Conservation (phyloP, 2,888 invertebrate genomes). For the Stenodema calcarata region DNA sequence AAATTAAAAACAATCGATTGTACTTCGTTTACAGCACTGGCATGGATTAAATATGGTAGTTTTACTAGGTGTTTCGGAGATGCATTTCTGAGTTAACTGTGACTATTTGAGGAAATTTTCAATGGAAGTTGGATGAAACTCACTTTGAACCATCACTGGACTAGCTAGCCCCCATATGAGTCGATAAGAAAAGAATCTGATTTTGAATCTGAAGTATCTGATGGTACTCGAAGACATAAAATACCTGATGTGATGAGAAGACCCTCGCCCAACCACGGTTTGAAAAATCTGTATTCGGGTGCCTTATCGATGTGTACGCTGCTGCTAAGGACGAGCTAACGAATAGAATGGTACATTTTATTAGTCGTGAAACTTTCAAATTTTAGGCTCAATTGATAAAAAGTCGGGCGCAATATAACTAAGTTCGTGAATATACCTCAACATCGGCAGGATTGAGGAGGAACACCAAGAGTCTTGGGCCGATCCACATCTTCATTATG, state of each 20-base stretch:
- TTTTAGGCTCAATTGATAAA: no score
- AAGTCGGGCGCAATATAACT: not conserved
- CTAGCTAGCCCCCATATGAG: no score
- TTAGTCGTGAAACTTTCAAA: not conserved
- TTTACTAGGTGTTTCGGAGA: no score
- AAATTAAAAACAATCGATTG: not conserved
- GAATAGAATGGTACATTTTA: not conserved
- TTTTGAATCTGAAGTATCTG: no score
- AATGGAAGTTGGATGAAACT: no score
- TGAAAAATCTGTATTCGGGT: constrained; percentile 61
- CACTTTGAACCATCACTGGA: no score
- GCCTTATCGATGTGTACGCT: constrained; percentile 61
- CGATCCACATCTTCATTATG: constrained; percentile 59
- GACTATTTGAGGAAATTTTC: no score
- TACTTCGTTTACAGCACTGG: not conserved
- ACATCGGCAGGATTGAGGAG: constrained; percentile 59
- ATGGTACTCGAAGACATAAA: not conserved
- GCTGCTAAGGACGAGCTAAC: constrained; percentile 60
- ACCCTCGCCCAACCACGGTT: constrained; percentile 63
- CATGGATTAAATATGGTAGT: not conserved
- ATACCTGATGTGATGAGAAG: constrained; percentile 62
- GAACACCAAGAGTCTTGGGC: constrained; percentile 59
- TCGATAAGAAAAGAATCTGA: no score
- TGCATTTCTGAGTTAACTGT: no score
- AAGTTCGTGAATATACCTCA: constrained; percentile 56